A percentile compares a stretch with the other conserved stretches of the same genome.
phyloP scores from a whole-genome alignment of 2,113 vertebrate species.

The Hymenochirus boettgeri region DNA sequence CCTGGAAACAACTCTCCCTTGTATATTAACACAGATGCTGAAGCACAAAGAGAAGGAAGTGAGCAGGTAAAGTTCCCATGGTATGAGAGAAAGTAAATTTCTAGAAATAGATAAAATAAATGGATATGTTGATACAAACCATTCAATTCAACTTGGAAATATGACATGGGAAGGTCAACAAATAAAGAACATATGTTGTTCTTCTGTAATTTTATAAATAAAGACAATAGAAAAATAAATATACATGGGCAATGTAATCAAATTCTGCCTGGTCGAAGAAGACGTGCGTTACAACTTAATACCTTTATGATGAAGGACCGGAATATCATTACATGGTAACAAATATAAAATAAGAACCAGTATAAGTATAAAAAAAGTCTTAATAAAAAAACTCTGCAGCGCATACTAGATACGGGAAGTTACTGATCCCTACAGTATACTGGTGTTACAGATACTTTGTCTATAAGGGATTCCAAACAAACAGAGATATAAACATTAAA shows the following conservation, averaged over 20 bases:
- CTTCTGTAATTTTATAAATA: background rate
- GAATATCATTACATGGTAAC: background rate
- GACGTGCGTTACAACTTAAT: background rate
- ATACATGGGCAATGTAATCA: background rate
- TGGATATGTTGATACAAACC: background rate
- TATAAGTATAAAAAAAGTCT: no score
- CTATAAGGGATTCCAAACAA: no score
- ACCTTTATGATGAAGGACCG: background rate
- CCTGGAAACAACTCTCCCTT: background rate
- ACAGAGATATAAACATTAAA: no score
- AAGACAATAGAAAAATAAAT: background rate
- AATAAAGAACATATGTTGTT: background rate
- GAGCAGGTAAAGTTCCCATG: constrained; percentile 3
- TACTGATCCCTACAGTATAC: no score
- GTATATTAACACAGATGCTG: constrained; percentile 13
- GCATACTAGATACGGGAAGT: no score
- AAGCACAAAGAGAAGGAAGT: constrained; percentile 3
- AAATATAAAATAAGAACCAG: no score
- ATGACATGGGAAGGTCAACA: background rate
- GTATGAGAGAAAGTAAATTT: constrained; percentile 16
- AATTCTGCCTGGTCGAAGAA: background rate
- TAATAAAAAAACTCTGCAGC: no score
- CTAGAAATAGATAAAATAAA: constrained; percentile 17
- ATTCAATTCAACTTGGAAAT: constrained; percentile 9
- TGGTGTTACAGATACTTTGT: no score